Evolutionary conservation across 2,888 invertebrate species (phyloP).

Genomic region (Tanypteryx hageni): DNA sequence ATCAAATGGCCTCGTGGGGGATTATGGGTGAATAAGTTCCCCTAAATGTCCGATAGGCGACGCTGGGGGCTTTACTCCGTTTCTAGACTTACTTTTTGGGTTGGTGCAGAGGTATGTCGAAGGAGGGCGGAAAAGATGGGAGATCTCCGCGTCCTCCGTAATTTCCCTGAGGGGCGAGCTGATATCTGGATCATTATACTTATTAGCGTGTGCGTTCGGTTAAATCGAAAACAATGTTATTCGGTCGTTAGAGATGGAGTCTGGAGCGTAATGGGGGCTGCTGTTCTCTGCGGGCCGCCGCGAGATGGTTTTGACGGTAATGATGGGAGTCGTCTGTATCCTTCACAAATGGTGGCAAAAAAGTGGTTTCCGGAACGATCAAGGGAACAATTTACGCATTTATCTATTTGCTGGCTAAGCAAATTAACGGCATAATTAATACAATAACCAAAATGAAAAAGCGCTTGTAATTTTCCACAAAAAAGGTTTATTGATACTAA

Average conservation of each 20-base stretch:
- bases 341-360: neutral
- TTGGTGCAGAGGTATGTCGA: neutral
- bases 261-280: neutral
- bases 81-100: neutral
- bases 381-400: too few species aligned
- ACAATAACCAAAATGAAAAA: too few species aligned
- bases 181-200: conserved; percentile 55
- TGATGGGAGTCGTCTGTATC: neutral
- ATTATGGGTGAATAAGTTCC: neutral
- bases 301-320: neutral
- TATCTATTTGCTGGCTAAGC: too few species aligned
- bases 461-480: too few species aligned
- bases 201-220: conserved; percentile 9
- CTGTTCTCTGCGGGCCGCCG: neutral
- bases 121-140: neutral
- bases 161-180: conserved; percentile 29
- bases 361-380: too few species aligned
- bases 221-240: conserved; percentile 15
- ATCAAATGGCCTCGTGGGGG: neutral
- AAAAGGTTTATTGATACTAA: too few species aligned
- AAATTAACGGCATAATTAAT: too few species aligned
- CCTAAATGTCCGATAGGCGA: neutral
- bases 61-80: neutral
- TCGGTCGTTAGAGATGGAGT: neutral
- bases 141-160: neutral